Conservation (phyloP, 2,113 vertebrate genomes). For the Leptosomus discolor region DNA sequence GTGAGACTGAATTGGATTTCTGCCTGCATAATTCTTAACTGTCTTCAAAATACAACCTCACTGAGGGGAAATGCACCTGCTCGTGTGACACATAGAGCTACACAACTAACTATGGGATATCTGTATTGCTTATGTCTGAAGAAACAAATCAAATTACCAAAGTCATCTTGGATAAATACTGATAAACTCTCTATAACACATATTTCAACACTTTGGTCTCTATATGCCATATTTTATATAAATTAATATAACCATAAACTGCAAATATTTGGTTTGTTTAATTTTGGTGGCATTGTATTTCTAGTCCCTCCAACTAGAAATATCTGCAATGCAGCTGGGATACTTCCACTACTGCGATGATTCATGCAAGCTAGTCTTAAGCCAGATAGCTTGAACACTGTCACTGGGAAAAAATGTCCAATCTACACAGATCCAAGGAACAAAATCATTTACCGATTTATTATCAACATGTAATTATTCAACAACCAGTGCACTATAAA, state of each 20-base stretch:
- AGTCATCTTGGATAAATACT: not conserved
- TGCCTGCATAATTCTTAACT: not conserved
- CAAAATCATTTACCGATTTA: not conserved
- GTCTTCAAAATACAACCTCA: not conserved
- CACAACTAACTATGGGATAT: not conserved
- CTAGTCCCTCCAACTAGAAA: not conserved
- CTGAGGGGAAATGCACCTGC: not conserved
- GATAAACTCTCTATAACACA: not conserved
- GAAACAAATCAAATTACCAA: not conserved
- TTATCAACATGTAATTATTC: not conserved
- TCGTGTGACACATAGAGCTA: not conserved
- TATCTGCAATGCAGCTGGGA: not conserved
- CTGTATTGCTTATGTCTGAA: not conserved
- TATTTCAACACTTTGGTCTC: not conserved
- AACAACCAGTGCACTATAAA: not conserved
- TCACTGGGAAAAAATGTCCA: not conserved
- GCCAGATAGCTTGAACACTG: not conserved
- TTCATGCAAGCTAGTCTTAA: not conserved
- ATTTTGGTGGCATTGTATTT: not conserved
- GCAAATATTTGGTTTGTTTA: not conserved
- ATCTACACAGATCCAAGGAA: not conserved
- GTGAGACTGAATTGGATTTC: not conserved
- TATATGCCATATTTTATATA: not conserved
- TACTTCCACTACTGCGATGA: not conserved
- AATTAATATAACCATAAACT: not conserved